Conservation (phyloP, 2,888 invertebrate species). For the Polydrusus tereticollis region DNA sequence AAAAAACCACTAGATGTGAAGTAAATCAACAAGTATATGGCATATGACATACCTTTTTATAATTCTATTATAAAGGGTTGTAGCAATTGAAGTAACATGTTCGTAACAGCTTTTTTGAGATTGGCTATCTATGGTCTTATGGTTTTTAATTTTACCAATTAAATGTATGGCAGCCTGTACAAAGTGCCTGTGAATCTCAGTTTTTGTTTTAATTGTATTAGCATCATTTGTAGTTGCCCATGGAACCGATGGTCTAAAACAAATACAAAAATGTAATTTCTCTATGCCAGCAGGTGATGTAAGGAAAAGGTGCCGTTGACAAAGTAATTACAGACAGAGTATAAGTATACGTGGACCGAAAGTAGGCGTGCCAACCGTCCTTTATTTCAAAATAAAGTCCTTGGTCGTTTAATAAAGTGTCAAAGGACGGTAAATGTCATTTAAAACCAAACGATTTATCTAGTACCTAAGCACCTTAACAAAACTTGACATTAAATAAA, state of each 20-base stretch:
- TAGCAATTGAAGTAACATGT: conserved; percentile 63
- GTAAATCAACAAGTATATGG: too few relatives aligned
- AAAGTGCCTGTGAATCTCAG: conserved; percentile 73
- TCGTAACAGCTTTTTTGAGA: conserved; percentile 59
- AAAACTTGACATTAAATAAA: too few relatives aligned
- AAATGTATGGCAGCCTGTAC: conserved; percentile 67
- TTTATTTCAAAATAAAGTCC: too few relatives aligned
- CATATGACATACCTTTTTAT: conserved; percentile 61
- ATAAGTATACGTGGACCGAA: too few relatives aligned
- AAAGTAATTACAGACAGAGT: too few relatives aligned
- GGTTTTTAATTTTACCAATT: conserved; percentile 63
- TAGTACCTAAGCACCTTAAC: too few relatives aligned
- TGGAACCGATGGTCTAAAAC: conserved; percentile 67
- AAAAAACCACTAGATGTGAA: background rate
- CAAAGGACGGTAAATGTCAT: too few relatives aligned
- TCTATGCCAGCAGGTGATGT: background rate
- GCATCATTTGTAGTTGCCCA: conserved; percentile 71
- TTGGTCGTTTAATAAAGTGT: too few relatives aligned
- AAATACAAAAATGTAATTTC: background rate
- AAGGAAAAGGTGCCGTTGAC: background rate
- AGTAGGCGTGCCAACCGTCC: too few relatives aligned
- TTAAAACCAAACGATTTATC: too few relatives aligned
- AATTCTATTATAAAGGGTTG: conserved; percentile 65
- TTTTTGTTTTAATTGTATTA: conserved; percentile 68
- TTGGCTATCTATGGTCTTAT: conserved; percentile 61